Base-by-base conservation (phyloP, 2,888 invertebrate species). In the Drosophila mettleri region DNA sequence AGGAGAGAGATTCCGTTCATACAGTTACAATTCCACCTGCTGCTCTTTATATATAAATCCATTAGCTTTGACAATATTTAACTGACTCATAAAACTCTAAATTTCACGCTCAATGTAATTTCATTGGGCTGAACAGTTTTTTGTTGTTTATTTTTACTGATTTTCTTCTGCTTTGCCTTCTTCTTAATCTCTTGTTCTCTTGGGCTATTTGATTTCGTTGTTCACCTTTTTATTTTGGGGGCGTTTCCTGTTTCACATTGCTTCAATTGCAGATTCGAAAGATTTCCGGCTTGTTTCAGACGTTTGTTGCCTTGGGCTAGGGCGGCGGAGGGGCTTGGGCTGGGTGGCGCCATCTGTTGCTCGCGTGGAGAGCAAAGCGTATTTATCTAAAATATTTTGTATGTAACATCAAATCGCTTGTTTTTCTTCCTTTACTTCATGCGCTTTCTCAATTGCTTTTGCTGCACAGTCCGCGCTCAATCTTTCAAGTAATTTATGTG, bases 321-420 rank as follows among this genome's bases (percentile, higher is more conserved):
- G n/a, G n/a, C n/a, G n/a, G n/a, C n/a, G n/a, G n/a, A n/a, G 24
- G 24, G 12, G 16, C n/a, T n/a, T n/a, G n/a, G n/a, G n/a, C n/a
- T n/a, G 6, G 38, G 29, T 76, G 62, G 77, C 77, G 77, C 77
- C 74, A 74, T 74, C 74, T 74, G 74, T 72, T 76, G 74, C 58
- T 45, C 58, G 48, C 31, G 38, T 34, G 18, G 60, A 14, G 43
- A 24, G 20, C n/a, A n/a, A n/a, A n/a, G n/a, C n/a, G n/a, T 22
- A 14, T 20, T 24, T 66, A n/a, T 66, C n/a, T 41, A 58, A 36
- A 16, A 36, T 9, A 16, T 41, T 22, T 41, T n/a, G 22, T n/a
- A n/a, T 43, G 14, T 16, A 10, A 27, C 16, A 16, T 45, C 2
- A 29, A 29, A 12, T 18, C 27, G 27, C 27, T 27, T 27, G 3